Base-by-base conservation (phyloP, 2,888 invertebrate genomes). In the Callyntrura guangdongensis region DNA sequence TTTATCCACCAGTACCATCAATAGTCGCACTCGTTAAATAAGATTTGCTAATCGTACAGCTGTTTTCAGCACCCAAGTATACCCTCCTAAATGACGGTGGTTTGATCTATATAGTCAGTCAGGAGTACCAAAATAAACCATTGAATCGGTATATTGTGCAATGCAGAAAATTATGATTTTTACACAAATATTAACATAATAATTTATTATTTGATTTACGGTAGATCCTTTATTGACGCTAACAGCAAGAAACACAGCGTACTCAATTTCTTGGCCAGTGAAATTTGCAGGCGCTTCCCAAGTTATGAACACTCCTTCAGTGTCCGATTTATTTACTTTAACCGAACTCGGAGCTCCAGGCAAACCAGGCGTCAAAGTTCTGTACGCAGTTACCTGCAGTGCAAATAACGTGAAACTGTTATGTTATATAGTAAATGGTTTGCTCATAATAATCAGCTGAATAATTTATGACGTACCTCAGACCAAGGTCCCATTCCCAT, bases 401-500 rank as follows among this genome's bases (percentile, higher is more conserved):
- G 12, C 4, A 27, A 25, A 25, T 5, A 14, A 27, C 20, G 14
- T 36, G 12, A 69, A 36, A 69, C 6, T 9, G 3, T 4, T 20
- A 20, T 25, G n/a, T 4, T 22, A 67, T 22, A 11, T 67, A 67
- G n/a, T n/a, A n/a, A n/a, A n/a, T n/a, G n/a, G n/a, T n/a, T n/a
- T n/a, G n/a, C n/a, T n/a, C n/a, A n/a, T n/a, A 17, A 67, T 20
- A 67, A 67, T 20, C 11, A 67, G 4, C 59, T 6, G 14, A 59
- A n/a, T 8, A 67, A 17, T 8, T 3, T 4, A n/a, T 36, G 36
- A 25, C n/a, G 17, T 95, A 98, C 98, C 96, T 99, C 99, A 94
- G 98, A 98, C 96, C 97, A 99, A 87, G 98, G 97, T 59, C 99
- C 98, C 92, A 97, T 96, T 0, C 99, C 99, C 95, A 98, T 98